phyloP scores from a whole-genome alignment of 2,888 invertebrate species.

The Eilema depressum region DNA sequence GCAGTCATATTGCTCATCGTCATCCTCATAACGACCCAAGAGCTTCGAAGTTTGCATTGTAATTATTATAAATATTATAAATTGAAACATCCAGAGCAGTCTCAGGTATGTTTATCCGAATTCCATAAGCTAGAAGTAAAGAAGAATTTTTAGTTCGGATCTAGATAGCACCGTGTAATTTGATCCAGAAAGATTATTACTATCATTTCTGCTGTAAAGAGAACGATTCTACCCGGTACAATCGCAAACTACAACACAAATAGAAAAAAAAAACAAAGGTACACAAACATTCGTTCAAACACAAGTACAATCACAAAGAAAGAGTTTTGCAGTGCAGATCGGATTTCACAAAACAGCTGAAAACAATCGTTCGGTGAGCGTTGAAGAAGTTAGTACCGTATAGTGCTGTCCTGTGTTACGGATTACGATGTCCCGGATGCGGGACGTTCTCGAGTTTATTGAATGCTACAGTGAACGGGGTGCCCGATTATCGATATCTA shows the following conservation, averaged over 20 bases:
- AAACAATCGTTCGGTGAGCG: conserved; percentile 34
- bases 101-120: no score
- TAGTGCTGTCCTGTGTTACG: conserved; percentile 29
- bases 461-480: background rate
- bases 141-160: no score
- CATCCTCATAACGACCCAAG: no score
- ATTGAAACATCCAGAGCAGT: no score
- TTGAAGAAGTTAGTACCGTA: conserved; percentile 29
- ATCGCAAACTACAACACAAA: background rate
- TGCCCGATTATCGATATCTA: conserved; percentile 5
- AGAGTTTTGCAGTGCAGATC: conserved; percentile 33
- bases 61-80: no score
- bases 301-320: conserved; percentile 19
- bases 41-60: no score
- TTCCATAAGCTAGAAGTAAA: no score
- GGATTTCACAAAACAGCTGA: conserved; percentile 37
- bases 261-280: background rate
- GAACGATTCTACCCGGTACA: background rate
- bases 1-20: no score
- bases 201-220: background rate
- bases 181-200: background rate
- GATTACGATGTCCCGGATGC: conserved; percentile 13
- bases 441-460: conserved; percentile 10
- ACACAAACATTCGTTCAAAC: conserved; percentile 14
- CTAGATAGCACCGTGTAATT: background rate